These are phyloP conservation scores for Cephus pulcher DNA, from an alignment of 2,888 invertebrate species.

Conservation along the genomic window DNA sequence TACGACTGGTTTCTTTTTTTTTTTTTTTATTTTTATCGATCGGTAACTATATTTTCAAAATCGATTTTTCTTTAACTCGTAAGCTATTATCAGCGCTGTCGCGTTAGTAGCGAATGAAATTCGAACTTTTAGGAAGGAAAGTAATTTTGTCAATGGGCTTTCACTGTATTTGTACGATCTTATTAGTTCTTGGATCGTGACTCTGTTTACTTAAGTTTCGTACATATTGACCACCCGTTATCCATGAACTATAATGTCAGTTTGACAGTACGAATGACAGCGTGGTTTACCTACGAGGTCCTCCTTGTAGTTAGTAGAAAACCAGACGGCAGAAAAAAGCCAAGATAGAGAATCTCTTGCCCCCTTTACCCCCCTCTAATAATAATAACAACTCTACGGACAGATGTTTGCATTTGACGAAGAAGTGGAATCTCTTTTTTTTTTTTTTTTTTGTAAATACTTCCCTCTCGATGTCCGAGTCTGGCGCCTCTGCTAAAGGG, in stretches of 20 bases:
- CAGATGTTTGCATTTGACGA: neutral
- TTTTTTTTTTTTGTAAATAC: neutral
- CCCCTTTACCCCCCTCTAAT: no score
- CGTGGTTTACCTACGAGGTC: no score
- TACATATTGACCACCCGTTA: neutral
- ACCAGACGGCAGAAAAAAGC: no score
- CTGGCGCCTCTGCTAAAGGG: neutral
- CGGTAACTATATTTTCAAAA: neutral
- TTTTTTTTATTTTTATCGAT: neutral
- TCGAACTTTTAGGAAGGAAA: neutral
- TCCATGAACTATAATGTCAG: neutral
- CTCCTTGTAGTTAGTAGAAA: no score
- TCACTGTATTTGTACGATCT: no score
- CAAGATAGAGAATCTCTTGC: no score
- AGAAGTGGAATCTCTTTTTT: neutral
- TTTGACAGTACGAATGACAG: neutral
- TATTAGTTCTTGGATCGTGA: no score
- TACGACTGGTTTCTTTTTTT: no score
- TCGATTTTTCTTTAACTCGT: neutral
- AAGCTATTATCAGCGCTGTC: no score
- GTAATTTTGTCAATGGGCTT: neutral
- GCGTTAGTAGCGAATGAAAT: no score
- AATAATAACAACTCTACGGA: no score
- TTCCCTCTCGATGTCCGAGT: neutral
- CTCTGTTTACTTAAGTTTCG: neutral